These are phyloP conservation scores for Sakesphorus luctuosus DNA, from an alignment of 2,113 vertebrate species.

Conservation along the genomic window DNA sequence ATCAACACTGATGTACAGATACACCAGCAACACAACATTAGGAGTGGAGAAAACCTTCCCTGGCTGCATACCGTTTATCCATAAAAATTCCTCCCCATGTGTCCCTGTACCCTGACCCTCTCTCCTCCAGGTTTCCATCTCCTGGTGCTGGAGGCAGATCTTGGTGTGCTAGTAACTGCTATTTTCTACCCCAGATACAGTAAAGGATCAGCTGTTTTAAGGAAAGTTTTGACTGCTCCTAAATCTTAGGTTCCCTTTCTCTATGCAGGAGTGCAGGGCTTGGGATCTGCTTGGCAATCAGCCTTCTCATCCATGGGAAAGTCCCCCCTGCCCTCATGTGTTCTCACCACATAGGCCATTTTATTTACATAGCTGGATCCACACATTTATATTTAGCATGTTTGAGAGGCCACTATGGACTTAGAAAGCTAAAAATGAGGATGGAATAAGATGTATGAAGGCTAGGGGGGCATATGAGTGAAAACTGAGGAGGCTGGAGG, in stretches of 20 bases:
- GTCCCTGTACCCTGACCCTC: background rate
- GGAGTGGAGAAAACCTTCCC: background rate
- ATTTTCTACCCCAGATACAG: background rate
- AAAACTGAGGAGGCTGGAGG: background rate
- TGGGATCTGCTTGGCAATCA: background rate
- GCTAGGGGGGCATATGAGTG: background rate
- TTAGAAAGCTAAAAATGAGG: background rate
- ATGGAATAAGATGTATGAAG: background rate
- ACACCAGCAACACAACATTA: background rate
- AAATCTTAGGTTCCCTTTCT: background rate
- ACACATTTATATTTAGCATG: slow-evolving; percentile 22
- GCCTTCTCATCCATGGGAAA: slow-evolving; percentile 6
- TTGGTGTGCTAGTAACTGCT: background rate
- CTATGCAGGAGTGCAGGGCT: background rate
- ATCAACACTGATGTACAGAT: background rate
- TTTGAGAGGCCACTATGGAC: background rate
- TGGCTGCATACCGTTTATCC: background rate
- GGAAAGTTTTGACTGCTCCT: background rate
- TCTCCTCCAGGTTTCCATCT: background rate
- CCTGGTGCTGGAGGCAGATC: background rate
- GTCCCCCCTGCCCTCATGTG: background rate
- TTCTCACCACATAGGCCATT: background rate
- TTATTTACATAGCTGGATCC: slow-evolving; percentile 44
- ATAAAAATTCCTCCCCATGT: background rate
- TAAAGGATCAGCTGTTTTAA: background rate